These are phyloP conservation scores for Galeopterus variegatus DNA, from an alignment of 2,113 vertebrate genomes.

Conservation along the genomic window DNA sequence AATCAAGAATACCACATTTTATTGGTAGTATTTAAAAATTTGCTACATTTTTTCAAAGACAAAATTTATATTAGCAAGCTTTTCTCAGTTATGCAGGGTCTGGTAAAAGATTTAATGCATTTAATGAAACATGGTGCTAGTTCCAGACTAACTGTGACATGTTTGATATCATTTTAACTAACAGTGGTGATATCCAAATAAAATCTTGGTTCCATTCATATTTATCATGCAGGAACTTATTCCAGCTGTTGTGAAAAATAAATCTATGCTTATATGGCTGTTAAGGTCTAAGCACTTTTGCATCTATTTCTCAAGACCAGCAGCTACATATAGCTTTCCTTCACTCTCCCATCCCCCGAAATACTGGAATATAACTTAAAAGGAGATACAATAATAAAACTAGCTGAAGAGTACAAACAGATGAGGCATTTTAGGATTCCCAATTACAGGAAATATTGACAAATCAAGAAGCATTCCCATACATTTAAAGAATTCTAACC, in stretches of 20 bases:
- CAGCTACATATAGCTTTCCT: background rate
- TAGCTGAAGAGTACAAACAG: background rate
- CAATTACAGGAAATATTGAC: background rate
- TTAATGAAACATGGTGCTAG: background rate
- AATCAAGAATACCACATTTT: background rate
- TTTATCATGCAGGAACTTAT: background rate
- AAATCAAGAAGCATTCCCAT: background rate
- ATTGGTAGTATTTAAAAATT: conserved; percentile 26
- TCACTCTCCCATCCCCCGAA: background rate
- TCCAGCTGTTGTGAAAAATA: conserved; percentile 2
- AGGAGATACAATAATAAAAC: background rate
- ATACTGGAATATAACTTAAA: background rate
- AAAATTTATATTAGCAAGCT: background rate
- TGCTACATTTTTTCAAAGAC: conserved; percentile 24
- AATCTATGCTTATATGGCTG: background rate
- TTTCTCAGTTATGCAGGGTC: conserved; percentile 12
- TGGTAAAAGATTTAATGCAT: background rate
- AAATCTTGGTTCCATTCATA: conserved; percentile 31
- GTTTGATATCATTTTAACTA: background rate
- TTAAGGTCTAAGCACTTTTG: background rate
- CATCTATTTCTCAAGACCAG: background rate
- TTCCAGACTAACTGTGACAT: background rate
- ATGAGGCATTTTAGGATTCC: background rate
- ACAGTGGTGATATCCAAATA: background rate
- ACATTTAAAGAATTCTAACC: conserved; percentile 7